Percentiles rank a stretch among this genome's conserved stretches.
phyloP scores from a whole-genome alignment of 2,113 vertebrate genomes.

The Coptodon rendalli region DNA sequence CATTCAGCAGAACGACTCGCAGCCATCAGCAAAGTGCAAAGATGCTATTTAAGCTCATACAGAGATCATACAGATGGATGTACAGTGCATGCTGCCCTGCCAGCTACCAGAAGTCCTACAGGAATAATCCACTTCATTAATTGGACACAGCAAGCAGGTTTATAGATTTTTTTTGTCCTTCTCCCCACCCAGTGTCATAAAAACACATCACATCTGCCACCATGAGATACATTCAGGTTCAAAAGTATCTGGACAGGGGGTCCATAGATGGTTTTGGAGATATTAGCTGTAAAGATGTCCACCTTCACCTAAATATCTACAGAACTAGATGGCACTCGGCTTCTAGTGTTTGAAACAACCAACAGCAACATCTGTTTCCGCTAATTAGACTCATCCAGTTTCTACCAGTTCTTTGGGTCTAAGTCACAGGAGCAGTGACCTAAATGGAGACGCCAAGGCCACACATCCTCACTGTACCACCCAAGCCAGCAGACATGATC shows the following conservation, averaged over 20 bases:
- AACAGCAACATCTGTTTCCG: not conserved
- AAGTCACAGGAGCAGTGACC: not conserved
- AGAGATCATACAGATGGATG: not conserved
- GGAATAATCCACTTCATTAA: not conserved
- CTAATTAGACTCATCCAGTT: not conserved
- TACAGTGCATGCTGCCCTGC: not conserved
- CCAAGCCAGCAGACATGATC: not conserved
- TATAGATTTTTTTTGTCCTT: not conserved
- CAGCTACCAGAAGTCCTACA: not conserved
- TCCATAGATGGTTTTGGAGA: not conserved
- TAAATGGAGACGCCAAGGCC: not conserved
- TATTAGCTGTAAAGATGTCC: not conserved
- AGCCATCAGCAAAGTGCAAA: conserved; percentile 28
- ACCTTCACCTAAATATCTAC: not conserved
- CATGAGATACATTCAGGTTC: not conserved
- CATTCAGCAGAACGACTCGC: conserved; percentile 19
- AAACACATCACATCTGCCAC: not conserved
- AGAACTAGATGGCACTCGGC: not conserved
- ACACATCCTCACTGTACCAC: not conserved
- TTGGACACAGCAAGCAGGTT: not conserved
- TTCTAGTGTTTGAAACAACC: not conserved
- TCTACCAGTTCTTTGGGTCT: not conserved
- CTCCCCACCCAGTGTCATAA: not conserved
- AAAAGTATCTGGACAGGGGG: not conserved
- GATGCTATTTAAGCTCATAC: not conserved